Evolutionary conservation across 35 echinoderm and acorn worm genomes (phyloP).

Genomic region (Ophiothrix spiculata): DNA sequence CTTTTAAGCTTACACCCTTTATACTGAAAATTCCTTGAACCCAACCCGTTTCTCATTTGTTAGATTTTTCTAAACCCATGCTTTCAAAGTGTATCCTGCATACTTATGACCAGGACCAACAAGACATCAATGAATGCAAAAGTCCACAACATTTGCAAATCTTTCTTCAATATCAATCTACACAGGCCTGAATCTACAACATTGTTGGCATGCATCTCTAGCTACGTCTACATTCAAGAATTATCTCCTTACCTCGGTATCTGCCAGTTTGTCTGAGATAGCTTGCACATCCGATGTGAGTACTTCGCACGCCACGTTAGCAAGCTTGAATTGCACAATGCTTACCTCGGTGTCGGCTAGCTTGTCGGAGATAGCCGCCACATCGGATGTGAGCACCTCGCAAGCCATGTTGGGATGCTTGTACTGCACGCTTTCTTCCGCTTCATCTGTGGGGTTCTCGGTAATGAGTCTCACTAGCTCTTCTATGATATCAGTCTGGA

Average conservation of each 20-base stretch:
- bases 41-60: no score
- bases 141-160: no score
- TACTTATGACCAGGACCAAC: no score
- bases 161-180: no score
- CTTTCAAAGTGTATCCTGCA: no score
- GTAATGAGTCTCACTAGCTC: slow-evolving; percentile 83
- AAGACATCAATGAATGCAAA: no score
- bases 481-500: slow-evolving; percentile 78
- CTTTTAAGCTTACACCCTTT: no score
- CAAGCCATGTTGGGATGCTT: slow-evolving; percentile 98
- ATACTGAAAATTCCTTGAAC: no score
- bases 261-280: slow-evolving; percentile 88
- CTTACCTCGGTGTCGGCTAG: slow-evolving; percentile 91
- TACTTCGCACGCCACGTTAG: slow-evolving; percentile 86
- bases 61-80: no score
- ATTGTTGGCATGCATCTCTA: no score
- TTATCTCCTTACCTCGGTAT: slow-evolving; percentile 84
- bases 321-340: slow-evolving; percentile 69
- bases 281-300: slow-evolving; percentile 79
- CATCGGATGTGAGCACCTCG: slow-evolving; percentile 90
- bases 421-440: slow-evolving; percentile 86
- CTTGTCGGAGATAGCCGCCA: slow-evolving; percentile 84
- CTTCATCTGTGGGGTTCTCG: slow-evolving; percentile 72
- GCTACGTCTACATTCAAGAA: no score
- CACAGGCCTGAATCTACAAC: no score